Percentiles rank a stretch among this genome's conserved stretches.
These are phyloP conservation scores for Paracentrotus lividus DNA, from an alignment of 53 echinoderm and acorn worm species.

Conservation along the genomic window DNA sequence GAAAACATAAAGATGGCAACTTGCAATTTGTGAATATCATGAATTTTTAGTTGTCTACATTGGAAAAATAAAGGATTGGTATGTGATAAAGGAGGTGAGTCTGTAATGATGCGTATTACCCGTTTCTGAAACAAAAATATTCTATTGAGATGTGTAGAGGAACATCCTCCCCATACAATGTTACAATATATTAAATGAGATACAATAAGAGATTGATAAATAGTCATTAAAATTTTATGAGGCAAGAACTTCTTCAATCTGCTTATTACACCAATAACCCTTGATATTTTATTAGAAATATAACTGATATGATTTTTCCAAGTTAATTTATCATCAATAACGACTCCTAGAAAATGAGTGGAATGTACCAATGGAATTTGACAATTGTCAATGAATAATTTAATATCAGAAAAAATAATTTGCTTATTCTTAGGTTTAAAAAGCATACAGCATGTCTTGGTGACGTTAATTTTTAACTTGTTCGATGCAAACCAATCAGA, in stretches of 20 bases:
- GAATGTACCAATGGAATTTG: no score
- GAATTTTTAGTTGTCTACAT: background rate
- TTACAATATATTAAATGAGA: background rate
- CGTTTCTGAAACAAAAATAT: background rate
- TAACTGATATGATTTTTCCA: background rate
- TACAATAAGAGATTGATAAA: background rate
- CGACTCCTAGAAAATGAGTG: no score
- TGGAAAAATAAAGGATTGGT: background rate
- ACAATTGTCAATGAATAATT: no score
- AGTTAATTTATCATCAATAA: no score
- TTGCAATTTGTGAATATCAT: background rate
- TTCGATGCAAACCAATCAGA: background rate
- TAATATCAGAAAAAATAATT: no score
- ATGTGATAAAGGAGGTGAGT: background rate
- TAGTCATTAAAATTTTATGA: background rate
- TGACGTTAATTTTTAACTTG: background rate
- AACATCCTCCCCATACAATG: background rate
- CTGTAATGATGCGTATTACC: background rate
- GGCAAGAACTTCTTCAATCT: background rate
- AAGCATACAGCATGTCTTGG: background rate
- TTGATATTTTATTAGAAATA: background rate
- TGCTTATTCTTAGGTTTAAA: background rate
- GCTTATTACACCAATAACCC: background rate
- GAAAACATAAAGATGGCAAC: background rate
- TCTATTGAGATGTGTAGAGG: conserved; percentile 16